phyloP scores from a whole-genome alignment of 53 echinoderm and acorn worm genomes.

The Stichopus horrens region DNA sequence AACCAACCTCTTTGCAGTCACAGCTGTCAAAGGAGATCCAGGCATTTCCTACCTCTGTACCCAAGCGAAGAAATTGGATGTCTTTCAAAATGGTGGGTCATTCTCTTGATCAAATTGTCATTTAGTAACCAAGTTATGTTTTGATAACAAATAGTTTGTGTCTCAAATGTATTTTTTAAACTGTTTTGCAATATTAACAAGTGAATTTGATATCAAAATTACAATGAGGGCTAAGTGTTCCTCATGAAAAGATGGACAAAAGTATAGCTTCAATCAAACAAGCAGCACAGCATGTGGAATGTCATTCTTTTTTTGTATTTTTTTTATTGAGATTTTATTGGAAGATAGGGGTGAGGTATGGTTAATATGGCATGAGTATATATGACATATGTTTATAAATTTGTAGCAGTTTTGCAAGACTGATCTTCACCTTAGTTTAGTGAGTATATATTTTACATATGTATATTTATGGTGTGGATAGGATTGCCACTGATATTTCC shows the following conservation, averaged over 20 bases:
- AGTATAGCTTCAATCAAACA: too few relatives aligned
- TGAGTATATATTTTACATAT: too few relatives aligned
- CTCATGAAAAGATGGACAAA: too few relatives aligned
- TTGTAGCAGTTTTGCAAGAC: too few relatives aligned
- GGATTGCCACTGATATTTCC: background rate
- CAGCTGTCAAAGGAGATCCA: conserved; percentile 75
- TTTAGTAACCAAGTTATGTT: background rate
- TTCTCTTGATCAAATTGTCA: background rate
- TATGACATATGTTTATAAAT: too few relatives aligned
- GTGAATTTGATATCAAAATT: background rate
- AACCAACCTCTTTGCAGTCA: conserved; percentile 74
- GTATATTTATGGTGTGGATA: too few relatives aligned
- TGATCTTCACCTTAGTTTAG: too few relatives aligned
- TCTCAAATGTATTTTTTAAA: background rate
- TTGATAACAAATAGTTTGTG: background rate
- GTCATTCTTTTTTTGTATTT: background rate
- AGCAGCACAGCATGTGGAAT: too few relatives aligned
- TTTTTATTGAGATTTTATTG: background rate
- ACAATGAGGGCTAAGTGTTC: background rate
- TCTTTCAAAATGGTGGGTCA: conserved; percentile 84
- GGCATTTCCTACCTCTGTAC: conserved; percentile 79
- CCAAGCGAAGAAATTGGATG: conserved; percentile 76
- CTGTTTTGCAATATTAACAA: background rate
- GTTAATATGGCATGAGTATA: too few relatives aligned
- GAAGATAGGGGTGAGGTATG: too few relatives aligned